These are phyloP conservation scores for Actinostola sp. DNA, from an alignment of 92 coral and sea anemone species.

Conservation along the genomic window DNA sequence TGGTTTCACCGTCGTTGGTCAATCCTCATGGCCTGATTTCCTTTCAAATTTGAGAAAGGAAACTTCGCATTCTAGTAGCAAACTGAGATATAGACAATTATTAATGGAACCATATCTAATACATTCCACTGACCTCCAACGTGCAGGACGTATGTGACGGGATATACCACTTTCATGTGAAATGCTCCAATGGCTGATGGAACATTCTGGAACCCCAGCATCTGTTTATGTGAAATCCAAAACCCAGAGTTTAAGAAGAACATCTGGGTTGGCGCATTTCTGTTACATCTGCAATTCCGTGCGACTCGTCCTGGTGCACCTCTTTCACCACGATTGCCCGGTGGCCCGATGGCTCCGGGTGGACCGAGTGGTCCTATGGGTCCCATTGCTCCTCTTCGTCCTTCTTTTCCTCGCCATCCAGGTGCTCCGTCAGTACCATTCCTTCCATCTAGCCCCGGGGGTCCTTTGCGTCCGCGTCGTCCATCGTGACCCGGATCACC, in stretches of 20 bases:
- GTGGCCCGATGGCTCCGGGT: slow-evolving; percentile 59
- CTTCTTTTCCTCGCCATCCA: slow-evolving; percentile 85
- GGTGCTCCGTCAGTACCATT: slow-evolving; percentile 84
- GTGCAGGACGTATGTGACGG: slow-evolving; percentile 79
- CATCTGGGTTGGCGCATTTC: slow-evolving; percentile 82
- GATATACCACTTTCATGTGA: slow-evolving; percentile 63
- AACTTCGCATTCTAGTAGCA: too few species aligned
- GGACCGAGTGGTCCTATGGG: slow-evolving; percentile 68
- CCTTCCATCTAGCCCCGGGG: slow-evolving; percentile 63
- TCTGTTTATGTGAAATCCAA: slow-evolving; percentile 74
- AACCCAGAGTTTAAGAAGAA: slow-evolving; percentile 68
- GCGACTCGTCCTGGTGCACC: slow-evolving; percentile 80
- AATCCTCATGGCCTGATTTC: too few species aligned
- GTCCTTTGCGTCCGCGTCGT: slow-evolving; percentile 73
- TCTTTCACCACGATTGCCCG: slow-evolving; percentile 65
- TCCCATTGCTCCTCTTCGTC: slow-evolving; percentile 82
- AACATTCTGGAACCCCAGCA: slow-evolving; percentile 85
- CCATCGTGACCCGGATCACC: slow-evolving; percentile 72
- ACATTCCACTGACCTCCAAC: slow-evolving; percentile 85
- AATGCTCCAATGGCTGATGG: slow-evolving; percentile 70
- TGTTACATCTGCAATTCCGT: slow-evolving; percentile 58
- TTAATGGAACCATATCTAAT: too few species aligned
- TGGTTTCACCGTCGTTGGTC: too few species aligned
- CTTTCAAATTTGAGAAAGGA: too few species aligned
- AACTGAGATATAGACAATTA: too few species aligned